These are phyloP conservation scores for Bombus confusus DNA, from an alignment of 1,140 invertebrate genomes.

Conservation along the genomic window DNA sequence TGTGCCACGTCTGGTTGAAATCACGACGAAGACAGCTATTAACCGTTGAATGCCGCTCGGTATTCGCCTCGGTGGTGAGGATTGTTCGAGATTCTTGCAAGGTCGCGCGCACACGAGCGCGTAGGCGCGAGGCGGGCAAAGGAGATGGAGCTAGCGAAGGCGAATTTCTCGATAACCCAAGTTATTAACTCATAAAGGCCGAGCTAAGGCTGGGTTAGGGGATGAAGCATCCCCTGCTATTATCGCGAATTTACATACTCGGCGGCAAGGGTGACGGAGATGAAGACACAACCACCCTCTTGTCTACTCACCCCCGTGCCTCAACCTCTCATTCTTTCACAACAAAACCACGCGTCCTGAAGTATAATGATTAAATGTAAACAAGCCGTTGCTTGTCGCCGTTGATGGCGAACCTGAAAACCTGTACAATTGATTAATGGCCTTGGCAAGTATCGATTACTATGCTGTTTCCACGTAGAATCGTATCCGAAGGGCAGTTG, in stretches of 20 bases:
- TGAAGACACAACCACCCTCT: conserved; percentile 48
- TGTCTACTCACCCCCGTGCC: background rate
- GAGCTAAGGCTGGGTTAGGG: conserved; percentile 74
- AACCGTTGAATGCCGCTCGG: conserved; percentile 44
- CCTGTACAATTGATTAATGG: conserved; percentile 31
- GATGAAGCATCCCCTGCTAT: conserved; percentile 72
- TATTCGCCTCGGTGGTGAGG: conserved; percentile 41
- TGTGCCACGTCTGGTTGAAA: conserved; percentile 13
- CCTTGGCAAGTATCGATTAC: background rate
- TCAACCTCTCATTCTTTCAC: conserved; percentile 35
- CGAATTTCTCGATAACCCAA: conserved; percentile 80
- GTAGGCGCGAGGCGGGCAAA: background rate
- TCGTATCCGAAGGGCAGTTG: background rate
- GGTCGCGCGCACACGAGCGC: conserved; percentile 1
- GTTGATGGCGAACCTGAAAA: background rate
- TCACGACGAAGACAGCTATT: conserved; percentile 36
- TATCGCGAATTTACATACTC: conserved; percentile 81
- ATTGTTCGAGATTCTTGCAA: conserved; percentile 62
- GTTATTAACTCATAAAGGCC: conserved; percentile 82
- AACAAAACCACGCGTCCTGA: conserved; percentile 77
- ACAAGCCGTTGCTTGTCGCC: conserved; percentile 68
- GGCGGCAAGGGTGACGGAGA: conserved; percentile 63
- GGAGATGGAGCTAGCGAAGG: conserved; percentile 58
- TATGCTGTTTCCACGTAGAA: background rate
- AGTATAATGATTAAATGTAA: conserved; percentile 81